Evolutionary conservation across 2,888 invertebrate genomes (phyloP).

Genomic region (Dynastes hyllus): DNA sequence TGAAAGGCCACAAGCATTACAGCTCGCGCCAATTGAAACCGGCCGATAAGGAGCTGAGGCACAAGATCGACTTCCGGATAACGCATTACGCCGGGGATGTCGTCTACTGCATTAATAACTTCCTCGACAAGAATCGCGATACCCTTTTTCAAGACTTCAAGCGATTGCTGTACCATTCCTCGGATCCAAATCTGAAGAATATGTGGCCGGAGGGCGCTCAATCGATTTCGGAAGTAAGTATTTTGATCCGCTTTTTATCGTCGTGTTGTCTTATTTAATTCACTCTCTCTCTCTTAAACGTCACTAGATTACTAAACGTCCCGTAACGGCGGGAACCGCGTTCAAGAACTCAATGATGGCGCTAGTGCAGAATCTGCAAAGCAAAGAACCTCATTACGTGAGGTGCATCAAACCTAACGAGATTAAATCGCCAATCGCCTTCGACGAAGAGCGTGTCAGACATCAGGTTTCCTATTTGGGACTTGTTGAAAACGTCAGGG

Average conservation of each 20-base stretch:
- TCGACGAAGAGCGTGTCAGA: conserved; percentile 86
- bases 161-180: conserved; percentile 89
- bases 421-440: conserved; percentile 88
- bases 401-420: conserved; percentile 98
- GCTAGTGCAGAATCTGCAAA: conserved; percentile 89
- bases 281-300: not conserved
- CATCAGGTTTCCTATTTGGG: conserved; percentile 92
- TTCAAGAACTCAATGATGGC: conserved; percentile 97
- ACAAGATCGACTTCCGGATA: conserved; percentile 86
- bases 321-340: conserved; percentile 93
- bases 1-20: conserved; percentile 91
- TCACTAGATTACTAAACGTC: conserved; percentile 91
- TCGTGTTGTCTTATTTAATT: no score
- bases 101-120: conserved; percentile 90
- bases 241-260: not conserved
- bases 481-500: conserved; percentile 95
- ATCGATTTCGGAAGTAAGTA: conserved; percentile 84
- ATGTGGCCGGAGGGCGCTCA: conserved; percentile 99
- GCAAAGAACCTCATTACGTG: conserved; percentile 97
- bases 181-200: conserved; percentile 81
- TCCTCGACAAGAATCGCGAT: conserved; percentile 98
- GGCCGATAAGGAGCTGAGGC: conserved; percentile 85
- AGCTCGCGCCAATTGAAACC: conserved; percentile 89
- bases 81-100: conserved; percentile 98
- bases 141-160: conserved; percentile 98